Conservation (phyloP, 2,888 invertebrate species). For the Bellardia pandia region DNA sequence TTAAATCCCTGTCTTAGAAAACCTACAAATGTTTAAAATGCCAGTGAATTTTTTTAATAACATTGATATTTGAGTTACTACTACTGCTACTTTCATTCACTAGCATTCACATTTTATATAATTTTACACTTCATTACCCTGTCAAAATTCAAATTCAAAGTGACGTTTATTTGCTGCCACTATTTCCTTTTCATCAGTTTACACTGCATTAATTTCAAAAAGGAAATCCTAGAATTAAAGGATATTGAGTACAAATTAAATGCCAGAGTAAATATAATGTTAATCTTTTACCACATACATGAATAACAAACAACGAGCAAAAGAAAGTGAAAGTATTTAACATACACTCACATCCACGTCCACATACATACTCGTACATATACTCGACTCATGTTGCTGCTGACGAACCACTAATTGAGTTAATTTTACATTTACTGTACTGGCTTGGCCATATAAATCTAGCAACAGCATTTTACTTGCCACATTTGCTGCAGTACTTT, state of each 20-base stretch:
- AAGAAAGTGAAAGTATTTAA: conserved; percentile 41
- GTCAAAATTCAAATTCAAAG: conserved; percentile 28
- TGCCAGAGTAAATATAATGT: conserved; percentile 11
- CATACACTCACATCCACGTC: background rate
- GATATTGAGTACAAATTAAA: conserved; percentile 43
- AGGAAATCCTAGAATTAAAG: conserved; percentile 48
- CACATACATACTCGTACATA: background rate
- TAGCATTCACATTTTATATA: conserved; percentile 26
- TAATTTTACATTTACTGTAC: conserved; percentile 6
- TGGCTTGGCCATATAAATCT: conserved; percentile 15
- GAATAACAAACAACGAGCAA: background rate
- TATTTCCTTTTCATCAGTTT: conserved; percentile 13
- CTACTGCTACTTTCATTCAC: background rate
- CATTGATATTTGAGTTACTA: conserved; percentile 43
- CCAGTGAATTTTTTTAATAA: background rate
- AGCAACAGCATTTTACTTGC: background rate
- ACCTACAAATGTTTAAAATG: conserved; percentile 19
- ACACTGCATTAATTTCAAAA: conserved; percentile 40
- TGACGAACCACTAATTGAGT: conserved; percentile 45
- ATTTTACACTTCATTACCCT: conserved; percentile 41
- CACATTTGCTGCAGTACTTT: background rate
- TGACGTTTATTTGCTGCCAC: conserved; percentile 10
- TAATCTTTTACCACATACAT: conserved; percentile 47
- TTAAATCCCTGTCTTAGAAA: conserved; percentile 22
- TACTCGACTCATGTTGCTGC: background rate